A percentile compares a stretch with the other conserved stretches of the same genome.
These are phyloP conservation scores for Lobophora halterata DNA, from an alignment of 2,888 invertebrate species.

Conservation along the genomic window DNA sequence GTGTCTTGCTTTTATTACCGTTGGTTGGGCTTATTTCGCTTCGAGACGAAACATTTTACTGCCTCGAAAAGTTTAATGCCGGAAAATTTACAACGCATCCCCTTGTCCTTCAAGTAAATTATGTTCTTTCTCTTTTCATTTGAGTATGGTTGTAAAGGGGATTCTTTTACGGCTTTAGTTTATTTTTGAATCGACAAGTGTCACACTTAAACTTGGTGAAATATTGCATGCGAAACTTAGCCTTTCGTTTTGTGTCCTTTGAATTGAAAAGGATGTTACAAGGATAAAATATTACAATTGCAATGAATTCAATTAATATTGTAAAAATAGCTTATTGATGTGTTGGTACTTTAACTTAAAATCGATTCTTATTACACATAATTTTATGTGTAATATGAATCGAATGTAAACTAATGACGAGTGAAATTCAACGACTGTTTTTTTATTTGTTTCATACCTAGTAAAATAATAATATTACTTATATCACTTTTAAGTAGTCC, in stretches of 20 bases:
- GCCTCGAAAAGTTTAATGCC: conserved; percentile 39
- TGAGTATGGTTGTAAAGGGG: conserved; percentile 46
- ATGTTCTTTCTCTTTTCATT: conserved; percentile 46
- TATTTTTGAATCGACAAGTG: conserved; percentile 41
- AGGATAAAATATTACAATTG: too few species aligned
- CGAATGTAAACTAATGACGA: too few species aligned
- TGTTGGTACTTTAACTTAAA: too few species aligned
- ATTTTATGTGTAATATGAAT: too few species aligned
- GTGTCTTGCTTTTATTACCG: conserved; percentile 43
- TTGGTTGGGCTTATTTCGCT: conserved; percentile 33
- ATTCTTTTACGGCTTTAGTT: conserved; percentile 45
- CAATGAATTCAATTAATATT: too few species aligned
- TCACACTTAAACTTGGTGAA: conserved; percentile 45
- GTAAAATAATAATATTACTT: too few species aligned
- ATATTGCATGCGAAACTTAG: conserved; percentile 36
- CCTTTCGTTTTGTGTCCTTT: conserved; percentile 2
- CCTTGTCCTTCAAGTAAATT: conserved; percentile 46
- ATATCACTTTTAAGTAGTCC: too few species aligned
- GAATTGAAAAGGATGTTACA: background rate
- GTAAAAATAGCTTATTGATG: too few species aligned
- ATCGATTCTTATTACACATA: too few species aligned
- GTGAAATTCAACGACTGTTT: too few species aligned
- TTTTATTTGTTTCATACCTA: too few species aligned
- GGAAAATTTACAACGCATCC: conserved; percentile 52
- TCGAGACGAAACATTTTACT: conserved; percentile 36